These are phyloP conservation scores for Lonchura striata DNA, from an alignment of 2,113 vertebrate genomes.

Conservation along the genomic window DNA sequence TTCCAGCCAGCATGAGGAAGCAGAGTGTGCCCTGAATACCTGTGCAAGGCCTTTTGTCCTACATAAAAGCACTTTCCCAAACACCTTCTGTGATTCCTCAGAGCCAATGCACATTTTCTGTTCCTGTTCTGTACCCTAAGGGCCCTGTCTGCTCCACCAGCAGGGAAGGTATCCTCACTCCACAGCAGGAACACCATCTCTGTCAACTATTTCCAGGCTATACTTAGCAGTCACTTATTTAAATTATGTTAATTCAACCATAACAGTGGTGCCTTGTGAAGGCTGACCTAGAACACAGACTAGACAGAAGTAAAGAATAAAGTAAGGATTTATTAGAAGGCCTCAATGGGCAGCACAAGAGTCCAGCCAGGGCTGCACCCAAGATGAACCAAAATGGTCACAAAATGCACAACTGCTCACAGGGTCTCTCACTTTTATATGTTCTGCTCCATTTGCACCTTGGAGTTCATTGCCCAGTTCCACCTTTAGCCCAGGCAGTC, in stretches of 20 bases:
- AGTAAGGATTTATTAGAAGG: not conserved
- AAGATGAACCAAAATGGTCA: not conserved
- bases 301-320: not conserved
- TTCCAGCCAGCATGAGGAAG: not conserved
- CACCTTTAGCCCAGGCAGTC: not conserved
- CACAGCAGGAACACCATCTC: not conserved
- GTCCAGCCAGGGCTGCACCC: not conserved
- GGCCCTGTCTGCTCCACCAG: not conserved
- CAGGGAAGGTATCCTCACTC: not conserved
- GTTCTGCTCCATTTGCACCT: not conserved
- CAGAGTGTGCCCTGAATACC: not conserved
- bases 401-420: fast-evolving
- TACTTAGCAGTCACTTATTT: not conserved
- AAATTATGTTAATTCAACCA: not conserved
- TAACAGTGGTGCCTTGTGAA: not conserved
- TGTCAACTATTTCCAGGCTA: not conserved
- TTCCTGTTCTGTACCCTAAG: not conserved
- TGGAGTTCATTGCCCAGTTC: not conserved
- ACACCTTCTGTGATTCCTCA: not conserved
- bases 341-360: not conserved
- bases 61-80: not conserved
- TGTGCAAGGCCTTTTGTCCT: not conserved
- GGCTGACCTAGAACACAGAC: not conserved
- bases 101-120: not conserved
- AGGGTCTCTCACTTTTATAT: not conserved